Evolutionary conservation across 2,888 invertebrate species (phyloP).

Genomic region (Coelopa pilipes): DNA sequence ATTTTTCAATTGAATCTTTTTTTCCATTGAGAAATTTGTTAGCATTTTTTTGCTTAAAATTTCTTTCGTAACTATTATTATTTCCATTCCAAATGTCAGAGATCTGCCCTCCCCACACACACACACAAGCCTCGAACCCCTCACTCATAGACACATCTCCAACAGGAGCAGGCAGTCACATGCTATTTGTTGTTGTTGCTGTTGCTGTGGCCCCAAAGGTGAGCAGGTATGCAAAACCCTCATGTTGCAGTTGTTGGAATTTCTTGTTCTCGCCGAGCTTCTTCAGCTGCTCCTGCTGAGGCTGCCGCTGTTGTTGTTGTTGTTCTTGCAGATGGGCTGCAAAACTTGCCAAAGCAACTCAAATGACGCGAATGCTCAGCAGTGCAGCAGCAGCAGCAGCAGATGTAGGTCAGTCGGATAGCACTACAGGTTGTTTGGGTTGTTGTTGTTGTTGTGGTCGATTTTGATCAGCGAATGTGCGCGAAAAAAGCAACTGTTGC

Average conservation of each 20-base stretch:
- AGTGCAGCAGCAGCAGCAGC: neutral
- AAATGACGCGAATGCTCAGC: neutral
- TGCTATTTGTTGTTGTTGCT: neutral
- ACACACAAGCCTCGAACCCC: too few species aligned
- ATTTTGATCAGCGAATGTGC: conserved; percentile 23
- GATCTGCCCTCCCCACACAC: too few species aligned
- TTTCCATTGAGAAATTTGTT: too few species aligned
- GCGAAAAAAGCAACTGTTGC: conserved; percentile 25
- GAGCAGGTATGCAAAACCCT: conserved; percentile 1
- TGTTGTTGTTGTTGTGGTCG: conserved; percentile 25
- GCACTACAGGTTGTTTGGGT: conserved; percentile 30
- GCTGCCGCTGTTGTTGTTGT: neutral
- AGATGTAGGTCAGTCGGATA: conserved; percentile 43
- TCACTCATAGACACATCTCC: neutral
- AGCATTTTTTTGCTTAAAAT: too few species aligned
- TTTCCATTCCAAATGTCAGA: too few species aligned
- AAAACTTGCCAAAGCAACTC: conserved; percentile 3
- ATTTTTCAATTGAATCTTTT: too few species aligned
- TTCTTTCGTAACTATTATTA: too few species aligned
- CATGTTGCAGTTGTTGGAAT: neutral
- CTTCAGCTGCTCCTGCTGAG: neutral
- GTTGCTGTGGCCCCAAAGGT: neutral
- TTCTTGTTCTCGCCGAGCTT: neutral
- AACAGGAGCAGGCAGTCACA: neutral
- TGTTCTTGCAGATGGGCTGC: conserved; percentile 5